Evolutionary conservation across 2,113 vertebrate genomes (phyloP).

Genomic region (Dascyllus trimaculatus): DNA sequence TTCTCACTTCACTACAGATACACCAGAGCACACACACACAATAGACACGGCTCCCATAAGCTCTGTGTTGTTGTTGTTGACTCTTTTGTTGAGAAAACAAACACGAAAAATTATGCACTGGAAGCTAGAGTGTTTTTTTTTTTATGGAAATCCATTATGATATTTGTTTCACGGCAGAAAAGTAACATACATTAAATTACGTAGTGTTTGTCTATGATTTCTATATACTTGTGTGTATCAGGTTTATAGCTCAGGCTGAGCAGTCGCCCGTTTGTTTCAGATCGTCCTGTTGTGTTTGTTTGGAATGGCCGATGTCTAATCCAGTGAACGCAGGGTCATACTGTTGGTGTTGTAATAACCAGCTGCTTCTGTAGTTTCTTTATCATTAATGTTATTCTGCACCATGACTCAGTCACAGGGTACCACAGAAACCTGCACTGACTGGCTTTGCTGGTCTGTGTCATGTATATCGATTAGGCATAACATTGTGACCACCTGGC

Average conservation of each 20-base stretch:
- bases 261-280: not conserved
- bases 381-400: too few species aligned
- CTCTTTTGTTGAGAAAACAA: conserved; percentile 5
- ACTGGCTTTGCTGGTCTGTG: not conserved
- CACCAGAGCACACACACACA: conserved; percentile 17
- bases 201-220: not conserved
- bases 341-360: too few species aligned
- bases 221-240: not conserved
- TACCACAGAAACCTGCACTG: too few species aligned
- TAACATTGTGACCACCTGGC: too few species aligned
- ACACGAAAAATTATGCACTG: not conserved
- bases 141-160: not conserved
- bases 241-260: not conserved
- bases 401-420: too few species aligned
- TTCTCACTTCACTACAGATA: conserved; percentile 22
- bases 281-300: not conserved
- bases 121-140: not conserved
- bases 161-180: not conserved
- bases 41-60: conserved; percentile 19
- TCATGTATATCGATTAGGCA: too few species aligned
- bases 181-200: too few species aligned
- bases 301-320: not conserved
- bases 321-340: too few species aligned
- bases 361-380: too few species aligned
- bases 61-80: not conserved